Conservation (phyloP, 2,888 invertebrate genomes). For the Callyntrura guangdongensis region DNA sequence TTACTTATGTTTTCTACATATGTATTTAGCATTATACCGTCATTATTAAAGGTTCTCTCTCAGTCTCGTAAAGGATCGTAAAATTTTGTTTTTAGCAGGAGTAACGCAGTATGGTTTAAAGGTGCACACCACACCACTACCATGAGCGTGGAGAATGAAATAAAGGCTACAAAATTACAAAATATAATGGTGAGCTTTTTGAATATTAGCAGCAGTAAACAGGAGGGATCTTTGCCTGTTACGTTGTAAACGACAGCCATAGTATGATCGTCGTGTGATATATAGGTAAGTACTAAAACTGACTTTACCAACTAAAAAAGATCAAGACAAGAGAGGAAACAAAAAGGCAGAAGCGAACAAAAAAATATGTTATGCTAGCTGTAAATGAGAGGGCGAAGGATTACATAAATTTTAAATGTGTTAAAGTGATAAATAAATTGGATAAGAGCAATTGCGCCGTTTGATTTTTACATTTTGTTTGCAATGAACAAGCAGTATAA, state of each 20-base stretch:
- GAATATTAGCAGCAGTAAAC: neutral
- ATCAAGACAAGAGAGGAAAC: neutral
- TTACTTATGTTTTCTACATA: constrained; percentile 25
- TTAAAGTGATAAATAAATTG: neutral
- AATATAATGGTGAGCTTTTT: neutral
- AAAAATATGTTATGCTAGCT: neutral
- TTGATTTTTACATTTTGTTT: neutral
- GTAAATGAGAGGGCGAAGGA: constrained; percentile 13
- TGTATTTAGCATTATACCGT: neutral
- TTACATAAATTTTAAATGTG: constrained; percentile 4
- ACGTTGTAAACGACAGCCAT: neutral
- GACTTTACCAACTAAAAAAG: no score
- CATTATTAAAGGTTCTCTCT: constrained; percentile 64
- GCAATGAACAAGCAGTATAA: no score
- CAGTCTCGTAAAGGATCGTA: constrained; percentile 69
- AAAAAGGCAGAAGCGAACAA: constrained; percentile 6
- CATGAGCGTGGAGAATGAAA: constrained; percentile 17
- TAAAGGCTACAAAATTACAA: constrained; percentile 15
- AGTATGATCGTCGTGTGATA: neutral
- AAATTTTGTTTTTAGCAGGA: constrained; percentile 69
- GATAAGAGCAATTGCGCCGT: neutral
- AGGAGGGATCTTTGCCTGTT: neutral
- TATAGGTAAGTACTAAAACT: neutral
- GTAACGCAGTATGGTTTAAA: constrained; percentile 12
- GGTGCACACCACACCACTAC: neutral